Conservation (phyloP, 2,888 invertebrate genomes). For the Amphipyra tragopoginis region DNA sequence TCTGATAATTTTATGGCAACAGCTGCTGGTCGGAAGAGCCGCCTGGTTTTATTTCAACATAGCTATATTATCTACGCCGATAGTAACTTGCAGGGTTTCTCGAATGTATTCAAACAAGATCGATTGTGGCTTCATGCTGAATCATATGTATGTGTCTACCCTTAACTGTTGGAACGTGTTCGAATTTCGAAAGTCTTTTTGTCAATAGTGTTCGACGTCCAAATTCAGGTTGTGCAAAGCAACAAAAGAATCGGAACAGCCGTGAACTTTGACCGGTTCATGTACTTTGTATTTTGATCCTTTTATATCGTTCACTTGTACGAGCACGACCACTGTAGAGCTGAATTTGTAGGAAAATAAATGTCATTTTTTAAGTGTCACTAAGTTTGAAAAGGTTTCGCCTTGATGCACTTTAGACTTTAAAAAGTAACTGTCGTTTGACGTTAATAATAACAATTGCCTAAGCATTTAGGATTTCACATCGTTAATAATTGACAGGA, state of each 20-base stretch:
- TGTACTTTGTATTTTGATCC: neutral
- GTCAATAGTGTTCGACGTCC: neutral
- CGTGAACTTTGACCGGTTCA: conserved; percentile 1
- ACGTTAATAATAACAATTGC: neutral
- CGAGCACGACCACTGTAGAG: neutral
- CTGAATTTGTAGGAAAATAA: conserved; percentile 27
- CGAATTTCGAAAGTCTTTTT: conserved; percentile 22
- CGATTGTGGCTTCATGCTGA: too few species aligned
- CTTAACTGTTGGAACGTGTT: conserved; percentile 8
- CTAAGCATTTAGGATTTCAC: neutral
- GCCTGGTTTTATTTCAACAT: too few species aligned
- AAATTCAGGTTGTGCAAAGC: neutral
- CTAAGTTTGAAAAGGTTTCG: too few species aligned
- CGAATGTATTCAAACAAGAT: too few species aligned
- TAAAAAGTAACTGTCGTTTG: neutral
- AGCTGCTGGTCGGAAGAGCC: too few species aligned
- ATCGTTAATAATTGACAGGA: neutral
- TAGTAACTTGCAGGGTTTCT: too few species aligned
- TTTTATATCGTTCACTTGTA: neutral
- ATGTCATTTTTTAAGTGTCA: conserved; percentile 4
- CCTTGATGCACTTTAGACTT: too few species aligned
- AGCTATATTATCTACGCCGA: too few species aligned
- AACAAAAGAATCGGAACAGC: conserved; percentile 1
- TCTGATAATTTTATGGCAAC: neutral
- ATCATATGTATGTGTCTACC: neutral